phyloP scores from a whole-genome alignment of 2,888 invertebrate genomes.

The Mesorhabditis spiculigera region DNA sequence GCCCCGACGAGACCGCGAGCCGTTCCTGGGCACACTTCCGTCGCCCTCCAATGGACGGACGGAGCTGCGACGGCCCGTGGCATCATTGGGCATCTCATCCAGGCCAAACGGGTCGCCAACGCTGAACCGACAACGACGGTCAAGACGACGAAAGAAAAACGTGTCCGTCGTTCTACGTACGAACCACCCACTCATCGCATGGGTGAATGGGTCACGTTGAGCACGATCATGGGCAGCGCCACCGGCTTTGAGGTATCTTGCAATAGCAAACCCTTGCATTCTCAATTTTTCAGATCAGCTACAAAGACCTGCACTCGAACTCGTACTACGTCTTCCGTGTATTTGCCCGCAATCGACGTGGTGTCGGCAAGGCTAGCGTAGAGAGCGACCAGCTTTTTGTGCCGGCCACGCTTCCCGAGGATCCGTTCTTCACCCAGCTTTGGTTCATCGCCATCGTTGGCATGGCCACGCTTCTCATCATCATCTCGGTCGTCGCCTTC shows the following conservation, averaged over 20 bases:
- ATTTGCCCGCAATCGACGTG: slow-evolving; percentile 85
- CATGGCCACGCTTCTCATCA: slow-evolving; percentile 60
- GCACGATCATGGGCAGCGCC: slow-evolving; percentile 26
- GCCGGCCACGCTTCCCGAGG: slow-evolving; percentile 53
- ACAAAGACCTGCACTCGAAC: slow-evolving; percentile 84
- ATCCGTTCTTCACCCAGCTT: slow-evolving; percentile 63
- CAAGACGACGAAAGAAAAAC: slow-evolving; percentile 15
- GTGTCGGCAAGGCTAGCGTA: slow-evolving; percentile 86
- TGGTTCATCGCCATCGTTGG: slow-evolving; percentile 64
- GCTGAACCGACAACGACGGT: slow-evolving; percentile 18
- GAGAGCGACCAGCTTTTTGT: slow-evolving; percentile 74
- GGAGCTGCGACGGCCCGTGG: slow-evolving; percentile 67
- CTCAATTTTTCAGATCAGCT: slow-evolving; percentile 70
- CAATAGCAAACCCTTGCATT: not conserved
- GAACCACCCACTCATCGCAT: slow-evolving; percentile 37
- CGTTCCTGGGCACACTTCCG: slow-evolving; percentile 70
- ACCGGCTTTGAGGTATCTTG: slow-evolving; percentile 17
- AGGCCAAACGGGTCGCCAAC: slow-evolving; percentile 46
- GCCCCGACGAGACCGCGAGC: slow-evolving; percentile 54
- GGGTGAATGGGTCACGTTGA: slow-evolving; percentile 52
- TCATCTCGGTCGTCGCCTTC: slow-evolving; percentile 60
- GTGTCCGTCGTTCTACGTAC: slow-evolving; percentile 9
- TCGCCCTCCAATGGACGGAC: slow-evolving; percentile 84
- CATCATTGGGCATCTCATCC: slow-evolving; percentile 77
- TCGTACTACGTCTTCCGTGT: slow-evolving; percentile 88